These are phyloP conservation scores for Geotrypetes seraphini DNA, from an alignment of 2,797 vertebrate genomes.

Conservation along the genomic window DNA sequence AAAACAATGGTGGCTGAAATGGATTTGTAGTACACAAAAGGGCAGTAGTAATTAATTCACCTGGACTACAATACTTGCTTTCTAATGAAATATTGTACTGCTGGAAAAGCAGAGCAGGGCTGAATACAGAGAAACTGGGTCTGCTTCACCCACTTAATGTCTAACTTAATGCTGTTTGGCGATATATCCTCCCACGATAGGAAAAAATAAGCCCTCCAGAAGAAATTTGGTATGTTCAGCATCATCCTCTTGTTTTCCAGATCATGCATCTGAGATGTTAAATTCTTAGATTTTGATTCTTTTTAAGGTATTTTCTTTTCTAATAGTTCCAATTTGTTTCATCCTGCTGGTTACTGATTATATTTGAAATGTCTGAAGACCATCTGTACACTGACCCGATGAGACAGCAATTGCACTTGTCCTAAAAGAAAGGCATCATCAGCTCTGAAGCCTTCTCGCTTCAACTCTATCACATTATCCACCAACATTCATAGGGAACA, in stretches of 20 bases:
- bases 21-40: neutral
- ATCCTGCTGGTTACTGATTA: conserved; percentile 38
- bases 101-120: conserved; percentile 8
- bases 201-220: neutral
- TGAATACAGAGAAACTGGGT: too few species aligned
- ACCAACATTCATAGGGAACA: conserved; percentile 1
- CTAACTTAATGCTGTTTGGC: neutral
- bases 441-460: conserved; percentile 10
- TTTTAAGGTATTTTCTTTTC: conserved; percentile 31
- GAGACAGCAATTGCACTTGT: conserved; percentile 44
- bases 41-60: neutral
- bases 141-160: neutral
- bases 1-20: neutral
- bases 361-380: conserved; percentile 57
- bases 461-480: conserved; percentile 20
- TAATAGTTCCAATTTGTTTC: conserved; percentile 21
- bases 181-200: too few species aligned
- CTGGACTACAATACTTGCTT: conserved; percentile 8
- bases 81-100: conserved; percentile 1
- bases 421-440: conserved; percentile 29
- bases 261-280: conserved; percentile 9
- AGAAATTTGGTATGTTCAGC: too few species aligned
- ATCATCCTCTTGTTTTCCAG: conserved; percentile 8
- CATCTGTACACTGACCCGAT: conserved; percentile 26
- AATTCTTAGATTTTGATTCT: neutral